Percentiles rank a stretch among this genome's conserved stretches.
These are phyloP conservation scores for Noctua comes DNA, from an alignment of 2,888 invertebrate species.

Conservation along the genomic window DNA sequence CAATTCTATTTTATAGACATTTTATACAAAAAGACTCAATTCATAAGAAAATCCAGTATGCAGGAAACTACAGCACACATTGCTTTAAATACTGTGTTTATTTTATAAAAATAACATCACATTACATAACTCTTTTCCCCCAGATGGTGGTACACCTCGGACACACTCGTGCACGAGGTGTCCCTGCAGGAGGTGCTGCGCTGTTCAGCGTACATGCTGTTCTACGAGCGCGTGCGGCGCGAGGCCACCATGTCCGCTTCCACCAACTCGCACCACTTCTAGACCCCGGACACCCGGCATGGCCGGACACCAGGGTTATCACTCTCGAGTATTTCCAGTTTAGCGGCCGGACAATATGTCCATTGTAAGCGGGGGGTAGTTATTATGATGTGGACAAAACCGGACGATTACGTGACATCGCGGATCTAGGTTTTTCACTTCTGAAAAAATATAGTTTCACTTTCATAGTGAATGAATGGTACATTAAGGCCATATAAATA, in stretches of 20 bases:
- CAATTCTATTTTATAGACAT: too few relatives aligned
- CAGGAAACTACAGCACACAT: too few relatives aligned
- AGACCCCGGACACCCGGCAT: conserved; percentile 22
- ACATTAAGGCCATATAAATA: background rate
- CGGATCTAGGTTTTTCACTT: background rate
- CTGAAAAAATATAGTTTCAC: conserved; percentile 28
- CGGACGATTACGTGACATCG: background rate
- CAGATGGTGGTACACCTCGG: conserved; percentile 97
- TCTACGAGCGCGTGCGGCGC: conserved; percentile 93
- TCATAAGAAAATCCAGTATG: too few relatives aligned
- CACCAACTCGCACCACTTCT: conserved; percentile 71
- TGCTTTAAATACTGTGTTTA: too few relatives aligned
- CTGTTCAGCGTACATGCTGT: conserved; percentile 97
- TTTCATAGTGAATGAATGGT: background rate
- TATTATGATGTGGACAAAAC: background rate
- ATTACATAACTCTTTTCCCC: background rate
- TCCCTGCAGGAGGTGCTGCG: conserved; percentile 95
- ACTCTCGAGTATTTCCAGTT: background rate
- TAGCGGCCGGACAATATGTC: background rate
- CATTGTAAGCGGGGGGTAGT: background rate
- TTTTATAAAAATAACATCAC: too few relatives aligned
- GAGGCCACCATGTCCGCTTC: conserved; percentile 57
- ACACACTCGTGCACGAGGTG: conserved; percentile 95
- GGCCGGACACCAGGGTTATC: conserved; percentile 37
- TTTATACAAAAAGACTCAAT: too few relatives aligned